phyloP scores from a whole-genome alignment of 2,797 vertebrate species.

The Ambastaia sidthimunki region DNA sequence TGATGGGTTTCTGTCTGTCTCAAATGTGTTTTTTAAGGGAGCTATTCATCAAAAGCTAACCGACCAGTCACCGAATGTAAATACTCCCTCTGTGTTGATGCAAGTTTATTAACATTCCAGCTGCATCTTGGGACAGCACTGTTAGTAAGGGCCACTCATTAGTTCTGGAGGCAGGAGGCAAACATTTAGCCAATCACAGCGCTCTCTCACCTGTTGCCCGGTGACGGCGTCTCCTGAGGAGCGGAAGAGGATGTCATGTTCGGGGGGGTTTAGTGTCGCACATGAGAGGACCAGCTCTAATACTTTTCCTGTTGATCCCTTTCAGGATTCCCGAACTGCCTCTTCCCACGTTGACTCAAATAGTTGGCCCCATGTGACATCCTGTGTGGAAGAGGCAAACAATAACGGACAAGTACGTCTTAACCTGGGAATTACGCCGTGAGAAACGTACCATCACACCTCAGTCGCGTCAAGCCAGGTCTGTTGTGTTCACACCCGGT shows the following conservation, averaged over 20 bases:
- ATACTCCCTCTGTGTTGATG: not conserved
- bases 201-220: slow-evolving; percentile 11
- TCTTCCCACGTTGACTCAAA: slow-evolving; percentile 76
- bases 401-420: slow-evolving; percentile 54
- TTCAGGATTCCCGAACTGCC: slow-evolving; percentile 51
- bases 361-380: slow-evolving; percentile 67
- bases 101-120: slow-evolving; percentile 41
- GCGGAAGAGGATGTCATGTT: slow-evolving; percentile 12
- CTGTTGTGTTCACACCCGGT: not conserved
- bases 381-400: slow-evolving; percentile 71
- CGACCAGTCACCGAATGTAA: not conserved
- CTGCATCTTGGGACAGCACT: slow-evolving; percentile 11
- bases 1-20: no score
- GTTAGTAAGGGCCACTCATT: slow-evolving; percentile 19
- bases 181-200: slow-evolving; percentile 14
- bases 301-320: slow-evolving; percentile 80
- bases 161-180: slow-evolving; percentile 10
- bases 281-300: slow-evolving; percentile 47
- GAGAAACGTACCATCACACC: slow-evolving; percentile 60
- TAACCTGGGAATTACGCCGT: slow-evolving; percentile 66
- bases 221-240: slow-evolving; percentile 14
- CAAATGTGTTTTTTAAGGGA: not conserved
- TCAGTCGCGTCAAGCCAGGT: slow-evolving; percentile 2
- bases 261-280: not conserved
- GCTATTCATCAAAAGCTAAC: not conserved